Conservation (phyloP, 1,140 invertebrate genomes). For the Oreohelix idahoensis region DNA sequence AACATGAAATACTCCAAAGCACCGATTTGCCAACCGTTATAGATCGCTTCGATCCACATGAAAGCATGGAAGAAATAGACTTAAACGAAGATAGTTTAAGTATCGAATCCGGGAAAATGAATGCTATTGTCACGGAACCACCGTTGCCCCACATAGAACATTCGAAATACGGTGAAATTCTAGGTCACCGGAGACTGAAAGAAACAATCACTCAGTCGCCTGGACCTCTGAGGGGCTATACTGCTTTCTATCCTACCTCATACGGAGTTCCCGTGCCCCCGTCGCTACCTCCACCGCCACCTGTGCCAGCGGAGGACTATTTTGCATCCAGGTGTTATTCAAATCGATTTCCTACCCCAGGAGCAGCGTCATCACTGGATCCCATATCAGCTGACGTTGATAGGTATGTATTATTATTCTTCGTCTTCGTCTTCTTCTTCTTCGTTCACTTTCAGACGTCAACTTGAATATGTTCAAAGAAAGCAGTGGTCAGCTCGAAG, state of each 20-base stretch:
- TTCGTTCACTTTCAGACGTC: no score
- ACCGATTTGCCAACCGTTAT: neutral
- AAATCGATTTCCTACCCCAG: neutral
- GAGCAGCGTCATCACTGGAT: neutral
- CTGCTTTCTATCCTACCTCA: neutral
- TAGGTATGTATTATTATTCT: no score
- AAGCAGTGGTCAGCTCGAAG: no score
- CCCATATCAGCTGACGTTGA: neutral
- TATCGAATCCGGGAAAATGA: neutral
- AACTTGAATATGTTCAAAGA: no score
- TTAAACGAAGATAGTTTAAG: neutral
- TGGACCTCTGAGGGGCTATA: neutral
- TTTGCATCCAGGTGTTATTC: neutral
- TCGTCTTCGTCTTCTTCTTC: no score
- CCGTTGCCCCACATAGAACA: neutral
- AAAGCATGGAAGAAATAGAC: neutral
- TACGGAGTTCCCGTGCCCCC: neutral
- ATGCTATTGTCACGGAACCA: neutral
- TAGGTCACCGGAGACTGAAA: neutral
- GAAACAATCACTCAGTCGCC: conserved; percentile 4
- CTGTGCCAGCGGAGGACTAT: neutral
- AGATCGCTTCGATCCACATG: neutral
- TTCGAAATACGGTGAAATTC: neutral
- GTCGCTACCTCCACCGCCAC: neutral
- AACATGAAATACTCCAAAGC: neutral